Evolutionary conservation across 2,113 vertebrate species (phyloP).

Genomic region (Lampris incognitus): DNA sequence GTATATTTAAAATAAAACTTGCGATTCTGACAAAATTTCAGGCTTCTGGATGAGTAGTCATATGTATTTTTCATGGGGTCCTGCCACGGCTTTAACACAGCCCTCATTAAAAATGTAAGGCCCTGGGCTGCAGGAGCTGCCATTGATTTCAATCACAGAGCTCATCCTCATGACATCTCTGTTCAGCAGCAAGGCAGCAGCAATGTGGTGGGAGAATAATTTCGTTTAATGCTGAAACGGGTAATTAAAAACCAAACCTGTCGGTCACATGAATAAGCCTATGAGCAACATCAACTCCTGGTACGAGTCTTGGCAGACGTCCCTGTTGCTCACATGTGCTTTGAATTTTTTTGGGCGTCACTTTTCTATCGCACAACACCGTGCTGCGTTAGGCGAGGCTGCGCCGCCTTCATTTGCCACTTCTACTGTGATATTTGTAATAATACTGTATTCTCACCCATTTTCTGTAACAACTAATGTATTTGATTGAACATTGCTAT

Average conservation of each 20-base stretch:
- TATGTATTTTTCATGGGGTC: slow-evolving; percentile 23
- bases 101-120: slow-evolving; percentile 65
- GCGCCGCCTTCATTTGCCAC: not conserved
- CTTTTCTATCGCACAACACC: not conserved
- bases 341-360: slow-evolving; percentile 26
- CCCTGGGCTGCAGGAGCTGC: slow-evolving; percentile 32
- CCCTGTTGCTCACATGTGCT: slow-evolving; percentile 6
- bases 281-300: not conserved
- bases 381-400: not conserved
- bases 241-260: slow-evolving; percentile 71
- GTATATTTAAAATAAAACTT: not conserved
- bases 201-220: slow-evolving; percentile 9
- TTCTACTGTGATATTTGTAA: not conserved
- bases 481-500: not conserved
- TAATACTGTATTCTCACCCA: not conserved
- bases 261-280: not conserved
- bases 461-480: not conserved
- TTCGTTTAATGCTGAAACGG: slow-evolving; percentile 38
- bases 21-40: not conserved
- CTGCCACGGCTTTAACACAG: slow-evolving; percentile 28
- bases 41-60: not conserved
- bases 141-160: slow-evolving; percentile 17
- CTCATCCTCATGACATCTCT: slow-evolving; percentile 21
- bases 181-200: not conserved
- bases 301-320: slow-evolving; percentile 38